phyloP scores from a whole-genome alignment of 2,888 invertebrate genomes.

The Andricus curvator region DNA sequence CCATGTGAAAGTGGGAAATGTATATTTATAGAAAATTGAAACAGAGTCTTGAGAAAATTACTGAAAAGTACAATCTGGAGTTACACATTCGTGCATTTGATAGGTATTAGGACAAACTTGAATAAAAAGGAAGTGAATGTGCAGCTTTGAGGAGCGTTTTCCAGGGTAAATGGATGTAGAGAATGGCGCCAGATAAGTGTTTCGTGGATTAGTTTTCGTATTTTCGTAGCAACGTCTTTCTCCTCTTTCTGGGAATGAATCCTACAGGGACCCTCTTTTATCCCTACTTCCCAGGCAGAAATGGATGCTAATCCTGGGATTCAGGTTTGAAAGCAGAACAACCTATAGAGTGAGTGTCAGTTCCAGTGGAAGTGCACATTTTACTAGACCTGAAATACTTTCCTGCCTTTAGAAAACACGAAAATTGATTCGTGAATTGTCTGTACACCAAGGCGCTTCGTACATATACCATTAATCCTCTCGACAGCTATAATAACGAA shows the following conservation, averaged over 20 bases:
- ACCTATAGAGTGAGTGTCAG: slow-evolving; percentile 45
- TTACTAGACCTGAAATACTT: slow-evolving; percentile 16
- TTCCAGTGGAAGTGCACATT: slow-evolving; percentile 27
- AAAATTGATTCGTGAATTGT: slow-evolving; percentile 54
- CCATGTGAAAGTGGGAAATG: background rate
- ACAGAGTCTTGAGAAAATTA: slow-evolving; percentile 6
- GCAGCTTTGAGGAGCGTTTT: slow-evolving; percentile 26
- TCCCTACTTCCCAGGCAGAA: slow-evolving; percentile 55
- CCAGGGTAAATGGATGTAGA: slow-evolving; percentile 35
- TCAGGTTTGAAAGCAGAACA: slow-evolving; percentile 64
- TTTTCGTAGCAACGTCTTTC: slow-evolving; percentile 35
- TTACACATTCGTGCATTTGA: slow-evolving; percentile 4
- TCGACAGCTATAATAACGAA: slow-evolving; percentile 40
- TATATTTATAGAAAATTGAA: background rate
- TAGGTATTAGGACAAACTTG: slow-evolving; percentile 21
- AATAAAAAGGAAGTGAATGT: slow-evolving; percentile 22
- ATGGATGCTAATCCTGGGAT: slow-evolving; percentile 71
- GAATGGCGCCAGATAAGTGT: slow-evolving; percentile 39
- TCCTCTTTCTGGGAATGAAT: slow-evolving; percentile 64
- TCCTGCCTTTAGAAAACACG: slow-evolving; percentile 8
- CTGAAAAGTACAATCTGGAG: slow-evolving; percentile 27
- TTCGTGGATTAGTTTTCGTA: slow-evolving; percentile 41
- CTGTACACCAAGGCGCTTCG: slow-evolving; percentile 41
- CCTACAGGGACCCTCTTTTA: slow-evolving; percentile 59
- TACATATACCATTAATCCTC: slow-evolving; percentile 29